Evolutionary conservation across 2,888 invertebrate species (phyloP), one percentile per base, ranked within the genome.

Genomic region (Amiota communis): DNA sequence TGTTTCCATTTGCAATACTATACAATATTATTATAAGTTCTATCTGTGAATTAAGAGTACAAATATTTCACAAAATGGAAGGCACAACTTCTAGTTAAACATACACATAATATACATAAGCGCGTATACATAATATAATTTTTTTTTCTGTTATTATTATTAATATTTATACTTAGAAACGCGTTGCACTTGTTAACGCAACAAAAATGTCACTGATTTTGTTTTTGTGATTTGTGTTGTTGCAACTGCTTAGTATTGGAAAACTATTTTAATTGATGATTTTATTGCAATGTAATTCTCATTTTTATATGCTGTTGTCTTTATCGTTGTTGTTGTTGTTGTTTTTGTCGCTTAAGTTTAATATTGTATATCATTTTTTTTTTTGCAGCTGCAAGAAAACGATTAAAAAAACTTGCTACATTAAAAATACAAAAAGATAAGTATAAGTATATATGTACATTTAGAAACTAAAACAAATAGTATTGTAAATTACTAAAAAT

Each of bases 211-310:
- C 12, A 53, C 53, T 53, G n/a, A 53, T 12, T 53, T 10, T 6
- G 36, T 36, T 36, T 36, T 36, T 36, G 36, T 36, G 6, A 36
- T 36, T 36, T 36, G 36, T 36, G 36, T 6, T 36, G 36, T 0
- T 36, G 36, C 36, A 4, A 6, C 36, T 36, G 36, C 36, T 36
- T 36, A 36, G 36, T 36, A 36, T 36, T 36, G 6, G n/a, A 53
- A 53, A 53, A 53, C 53, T n/a, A 53, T 53, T 53, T 53, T 53
- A 53, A 53, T 10, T 53, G 53, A 36, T 36, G 36, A 53, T 53
- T 53, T 53, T 53, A 53, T 53, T 53, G 53, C 53, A n/a, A n/a
- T n/a, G 53, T 53, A 53, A 53, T 53, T 53, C n/a, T 53, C n/a
- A 53, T 12, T 53, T 12, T 53, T 53, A n/a, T 53, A n/a, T 53